Base-by-base conservation (phyloP, 2,888 invertebrate genomes). In the Trisateles emortualis region DNA sequence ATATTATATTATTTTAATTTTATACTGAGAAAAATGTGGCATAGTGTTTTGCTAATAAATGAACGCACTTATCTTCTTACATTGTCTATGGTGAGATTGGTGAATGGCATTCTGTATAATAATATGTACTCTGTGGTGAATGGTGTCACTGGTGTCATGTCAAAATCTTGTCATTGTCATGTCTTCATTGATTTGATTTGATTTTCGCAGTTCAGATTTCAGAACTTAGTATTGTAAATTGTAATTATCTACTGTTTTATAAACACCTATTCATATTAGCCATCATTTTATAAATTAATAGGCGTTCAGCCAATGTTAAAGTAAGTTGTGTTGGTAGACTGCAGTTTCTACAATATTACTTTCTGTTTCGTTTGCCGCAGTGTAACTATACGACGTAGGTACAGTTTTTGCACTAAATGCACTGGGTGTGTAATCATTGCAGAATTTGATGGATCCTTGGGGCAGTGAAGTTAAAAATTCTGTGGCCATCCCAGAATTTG, bases 361-460 rank as follows among this genome's bases (percentile, higher is more conserved):
- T 40, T 14, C 2, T 16, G 30, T 22, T 22, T 16, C 11, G 14
- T 29, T 17, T 40, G 29, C 8, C 19, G 16, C 19, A 35, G 10
- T 40, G 9, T 39, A 8, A 3, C 5, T 3, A 30, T 9, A 33
- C 4, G 10, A 24, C 38, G 14, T 43, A 49, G 39, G 62, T 67
- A 56, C 13, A 19, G 50, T 62, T 64, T 53, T 64, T 58, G 64
- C 33, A 52, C 2, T 36, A 40, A 43, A 17, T 40, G 26, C 44
- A 60, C 55, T 48, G n/a, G 32, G 8, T 8, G 6, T 26, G 26
- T 24, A 39, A 57, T 59, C 50, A 60, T 76, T 75, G 26, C 75
- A 90, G 87, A 79, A 76, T 81, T 92, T 90, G 81, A 92, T 92
- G 92, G 92, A 92, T 92, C 92, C 92, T 83, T 92, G 92, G 92